Evolutionary conservation across 2,888 invertebrate genomes (phyloP), one percentile per base, ranked within the genome.

Genomic region (Drosophila birchii): DNA sequence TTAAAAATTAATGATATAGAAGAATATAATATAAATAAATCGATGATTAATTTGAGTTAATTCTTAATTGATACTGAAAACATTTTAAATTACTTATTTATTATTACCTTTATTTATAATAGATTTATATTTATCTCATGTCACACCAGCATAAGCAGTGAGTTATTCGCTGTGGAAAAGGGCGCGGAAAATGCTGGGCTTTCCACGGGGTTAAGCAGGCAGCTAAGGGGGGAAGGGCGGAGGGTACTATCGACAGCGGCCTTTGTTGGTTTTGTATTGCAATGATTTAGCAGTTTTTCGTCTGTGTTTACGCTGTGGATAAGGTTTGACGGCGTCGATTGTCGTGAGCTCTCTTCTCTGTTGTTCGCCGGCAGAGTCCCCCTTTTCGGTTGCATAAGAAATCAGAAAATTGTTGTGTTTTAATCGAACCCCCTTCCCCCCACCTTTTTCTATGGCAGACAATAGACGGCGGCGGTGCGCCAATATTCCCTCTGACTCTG

Each of bases 281-380:
- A 86, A 86, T 88, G 86, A 86, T 87, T 88, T 86, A 85, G 86
- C 86, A 88, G 85, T 86, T 88, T 86, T 88, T 88, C 79, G 86
- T 87, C 89, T 88, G 87, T 87, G 85, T 87, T 87, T 84, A 87
- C 89, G 85, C 77, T 81, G 85, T 82, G 86, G 89, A 82, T 87
- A 82, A 88, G 78, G 69, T 63, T 63, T 72, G 71, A 74, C 74
- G 74, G 75, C 74, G 53, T 69, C 68, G 68, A 73, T 58, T 59
- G 69, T 59, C 70, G 70, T 47, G 51, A 64, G 72, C 45, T 57
- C 63, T 45, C 44, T 53, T 54, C 49, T 55, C 29, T 61, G 61
- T 61, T 51, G 61, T 70, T 49, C 60, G 54, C 55, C n/a, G 36
- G 12, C 58, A 20, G 45, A 47, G n/a, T 18, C 20, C 12, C 39